Evolutionary conservation across 2,888 invertebrate species (phyloP), one percentile per base, ranked within the genome.

Genomic region (Diloba caeruleocephala): DNA sequence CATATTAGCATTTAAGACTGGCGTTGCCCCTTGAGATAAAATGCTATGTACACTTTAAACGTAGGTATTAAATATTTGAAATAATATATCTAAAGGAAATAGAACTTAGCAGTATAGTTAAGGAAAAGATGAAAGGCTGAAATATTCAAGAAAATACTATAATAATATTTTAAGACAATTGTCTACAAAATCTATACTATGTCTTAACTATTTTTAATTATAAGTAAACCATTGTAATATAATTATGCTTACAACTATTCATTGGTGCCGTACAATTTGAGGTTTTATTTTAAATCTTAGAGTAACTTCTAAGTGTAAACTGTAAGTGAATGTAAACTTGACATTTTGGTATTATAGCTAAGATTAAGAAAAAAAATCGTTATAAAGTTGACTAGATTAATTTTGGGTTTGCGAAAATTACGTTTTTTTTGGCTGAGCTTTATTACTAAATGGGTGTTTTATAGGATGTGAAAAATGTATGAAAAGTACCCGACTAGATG

Each of bases 381-480:
- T 85, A 82, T 77, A 79, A 79, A 78, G 84, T 87, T 92, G 92
- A 92, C 92, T 92, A 92, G 92, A 92, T 82, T 46, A 92, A 90
- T 85, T 91, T 91, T 92, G 89, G 90, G 88, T 89, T 87, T 80
- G 78, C 85, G 82, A 87, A 80, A 84, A 73, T 72, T 60, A 74
- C 65, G 61, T 67, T 74, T 86, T n/a, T 60, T 81, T 90, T 90
- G 88, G 89, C 82, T 86, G 85, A 71, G 57, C 71, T 78, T 77
- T 80, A 83, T 79, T 83, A 79, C 78, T 79, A 80, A 72, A 66
- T 62, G 49, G 50, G 69, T 69, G 59, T 74, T 71, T 72, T 71
- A 71, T 50, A 60, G 61, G 61, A 68, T 50, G 57, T 65, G 60
- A 50, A 58, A 48, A 52, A n/a, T n/a, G 39, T 54, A 72, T 66